These are phyloP conservation scores for Tortricodes alternella DNA, from an alignment of 2,888 invertebrate species.

Conservation along the genomic window DNA sequence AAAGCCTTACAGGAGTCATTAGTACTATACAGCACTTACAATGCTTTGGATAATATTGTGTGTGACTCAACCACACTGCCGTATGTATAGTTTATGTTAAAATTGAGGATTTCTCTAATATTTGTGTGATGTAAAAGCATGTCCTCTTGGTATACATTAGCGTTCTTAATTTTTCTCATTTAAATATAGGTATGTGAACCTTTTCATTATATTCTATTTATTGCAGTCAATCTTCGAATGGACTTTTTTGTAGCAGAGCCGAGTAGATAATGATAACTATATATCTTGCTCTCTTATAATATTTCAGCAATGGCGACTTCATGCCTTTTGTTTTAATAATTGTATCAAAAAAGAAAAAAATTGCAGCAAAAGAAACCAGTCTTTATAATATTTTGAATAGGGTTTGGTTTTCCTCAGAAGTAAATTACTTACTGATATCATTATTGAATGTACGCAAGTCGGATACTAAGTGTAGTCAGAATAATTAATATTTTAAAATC, in stretches of 20 bases:
- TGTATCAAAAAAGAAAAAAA: conserved; percentile 30
- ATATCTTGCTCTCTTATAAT: conserved; percentile 7
- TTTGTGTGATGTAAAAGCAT: too few relatives aligned
- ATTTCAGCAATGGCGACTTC: conserved; percentile 18
- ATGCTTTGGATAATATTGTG: too few relatives aligned
- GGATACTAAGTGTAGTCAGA: conserved; percentile 26
- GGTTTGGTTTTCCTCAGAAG: conserved; percentile 13
- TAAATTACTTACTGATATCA: conserved; percentile 17
- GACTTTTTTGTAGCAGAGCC: not conserved
- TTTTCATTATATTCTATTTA: too few relatives aligned
- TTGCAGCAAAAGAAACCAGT: conserved; percentile 20
- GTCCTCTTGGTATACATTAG: too few relatives aligned
- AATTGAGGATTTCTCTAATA: too few relatives aligned
- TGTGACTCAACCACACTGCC: too few relatives aligned
- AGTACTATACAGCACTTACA: too few relatives aligned
- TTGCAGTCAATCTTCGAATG: too few relatives aligned
- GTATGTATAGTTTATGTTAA: too few relatives aligned
- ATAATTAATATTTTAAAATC: conserved; percentile 21
- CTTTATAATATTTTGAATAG: conserved; percentile 17
- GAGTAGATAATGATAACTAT: not conserved
- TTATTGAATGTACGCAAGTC: conserved; percentile 22
- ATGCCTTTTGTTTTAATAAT: conserved; percentile 30
- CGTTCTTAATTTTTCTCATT: too few relatives aligned
- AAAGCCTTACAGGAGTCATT: too few relatives aligned
- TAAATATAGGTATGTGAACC: too few relatives aligned